These are phyloP conservation scores for Hofmannophila pseudospretella DNA, from an alignment of 2,888 invertebrate genomes.

Conservation along the genomic window DNA sequence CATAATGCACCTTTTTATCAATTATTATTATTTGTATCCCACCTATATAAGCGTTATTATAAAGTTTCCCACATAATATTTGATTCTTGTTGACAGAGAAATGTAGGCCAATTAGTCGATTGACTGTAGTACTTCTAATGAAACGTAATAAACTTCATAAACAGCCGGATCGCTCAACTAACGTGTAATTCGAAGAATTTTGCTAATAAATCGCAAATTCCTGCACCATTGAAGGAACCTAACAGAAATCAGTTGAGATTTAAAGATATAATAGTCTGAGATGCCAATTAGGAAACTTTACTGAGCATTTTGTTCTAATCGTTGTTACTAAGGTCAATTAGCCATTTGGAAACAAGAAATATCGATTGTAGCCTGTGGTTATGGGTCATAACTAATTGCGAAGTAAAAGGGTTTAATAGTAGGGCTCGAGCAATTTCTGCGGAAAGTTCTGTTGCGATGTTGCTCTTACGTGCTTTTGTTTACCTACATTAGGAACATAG, in stretches of 20 bases:
- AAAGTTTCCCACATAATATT: slow-evolving; percentile 4
- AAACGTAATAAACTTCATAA: slow-evolving; percentile 29
- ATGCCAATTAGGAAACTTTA: slow-evolving; percentile 28
- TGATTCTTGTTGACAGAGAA: slow-evolving; percentile 17
- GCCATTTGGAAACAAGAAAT: slow-evolving; percentile 33
- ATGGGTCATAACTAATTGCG: slow-evolving; percentile 37
- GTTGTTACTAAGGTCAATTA: slow-evolving; percentile 24
- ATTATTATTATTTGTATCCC: no score
- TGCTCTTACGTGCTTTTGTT: slow-evolving; percentile 11
- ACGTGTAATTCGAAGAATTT: slow-evolving; percentile 28
- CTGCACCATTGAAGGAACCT: slow-evolving; percentile 9
- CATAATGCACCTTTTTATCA: no score
- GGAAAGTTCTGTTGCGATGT: slow-evolving; percentile 17
- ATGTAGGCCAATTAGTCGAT: slow-evolving; percentile 49
- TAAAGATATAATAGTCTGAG: slow-evolving; percentile 16
- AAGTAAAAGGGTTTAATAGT: slow-evolving; percentile 35
- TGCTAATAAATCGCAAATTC: slow-evolving; percentile 29
- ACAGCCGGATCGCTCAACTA: slow-evolving; percentile 21
- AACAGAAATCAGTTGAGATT: background rate
- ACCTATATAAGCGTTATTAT: no score
- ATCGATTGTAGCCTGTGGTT: slow-evolving; percentile 26
- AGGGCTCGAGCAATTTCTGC: slow-evolving; percentile 9
- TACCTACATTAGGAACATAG: slow-evolving; percentile 1
- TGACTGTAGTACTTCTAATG: slow-evolving; percentile 30
- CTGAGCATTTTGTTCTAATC: slow-evolving; percentile 26